Base-by-base conservation (phyloP, 92 coral and sea anemone genomes). In the Zoanthus sociatus region DNA sequence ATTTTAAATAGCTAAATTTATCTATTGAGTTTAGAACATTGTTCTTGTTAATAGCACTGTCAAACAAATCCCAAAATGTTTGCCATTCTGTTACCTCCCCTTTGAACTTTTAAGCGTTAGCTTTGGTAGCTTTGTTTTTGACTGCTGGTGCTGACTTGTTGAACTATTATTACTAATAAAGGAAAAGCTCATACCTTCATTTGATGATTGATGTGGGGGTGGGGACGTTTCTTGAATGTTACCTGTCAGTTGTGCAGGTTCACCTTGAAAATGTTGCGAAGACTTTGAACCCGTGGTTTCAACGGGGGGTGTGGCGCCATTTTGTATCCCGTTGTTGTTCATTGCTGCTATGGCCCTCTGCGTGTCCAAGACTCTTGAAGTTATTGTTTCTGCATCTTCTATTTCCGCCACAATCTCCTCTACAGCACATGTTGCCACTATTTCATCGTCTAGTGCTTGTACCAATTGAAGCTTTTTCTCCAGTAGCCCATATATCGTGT, bases 61-160 rank as follows among this genome's bases (percentile, higher is more conserved):
- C 82, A n/a, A 88, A 89, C 54, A 76, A 32, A 63, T 92, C 90
- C 94, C 94, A 89, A 26, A 92, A 88, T 6, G 82, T 88, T 44
- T 87, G 88, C 87, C 89, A 91, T 18, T 78, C 61, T 0, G 92
- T 89, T 3, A 77, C 46, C 1, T 86, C 91, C 1, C 90, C 90
- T 66, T 46, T 69, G 44, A 79, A 90, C 74, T 75, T 82, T 73
- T 89, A 33, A 88, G 20, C 0, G 79, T 78, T 9, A 91, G 86
- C 78, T 83, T 91, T 42, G 91, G 91, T 51, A 91, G 61, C 53
- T 83, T 91, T 7, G 89, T 71, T 50, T 61, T 78, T 16, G 71
- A 31, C 30, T 56, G 83, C 46, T 86, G 61, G n/a, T 14, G 74
- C 33, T 61, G 50, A n/a, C 32, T 26, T 18, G 53, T n/a, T 12